Percentiles rank a stretch among this genome's conserved stretches.
Conservation (phyloP, 2,888 invertebrate genomes). For the Idaea straminata region DNA sequence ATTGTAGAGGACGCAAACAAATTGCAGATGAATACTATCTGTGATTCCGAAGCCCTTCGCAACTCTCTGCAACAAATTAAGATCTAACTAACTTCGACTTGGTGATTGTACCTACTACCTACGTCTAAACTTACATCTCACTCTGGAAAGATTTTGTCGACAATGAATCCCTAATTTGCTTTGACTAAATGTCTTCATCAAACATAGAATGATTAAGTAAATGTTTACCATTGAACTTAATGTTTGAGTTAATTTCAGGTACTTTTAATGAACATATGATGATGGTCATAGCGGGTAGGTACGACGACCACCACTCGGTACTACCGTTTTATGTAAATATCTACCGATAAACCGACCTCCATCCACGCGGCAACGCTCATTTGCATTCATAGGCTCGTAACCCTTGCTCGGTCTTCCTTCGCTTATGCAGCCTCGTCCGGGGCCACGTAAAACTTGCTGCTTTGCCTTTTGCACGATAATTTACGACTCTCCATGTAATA, state of each 20-base stretch:
- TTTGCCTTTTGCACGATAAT: conserved; percentile 74
- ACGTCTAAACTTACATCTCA: conserved; percentile 29
- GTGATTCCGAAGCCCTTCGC: conserved; percentile 12
- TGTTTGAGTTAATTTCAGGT: conserved; percentile 45
- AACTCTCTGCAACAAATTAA: conserved; percentile 40
- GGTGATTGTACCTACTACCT: conserved; percentile 25
- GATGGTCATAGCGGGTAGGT: conserved; percentile 56
- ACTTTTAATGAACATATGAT: conserved; percentile 56
- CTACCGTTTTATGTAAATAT: conserved; percentile 74
- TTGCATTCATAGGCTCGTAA: conserved; percentile 80
- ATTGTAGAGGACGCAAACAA: conserved; percentile 26
- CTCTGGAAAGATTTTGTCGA: conserved; percentile 14
- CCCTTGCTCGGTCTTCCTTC: conserved; percentile 69
- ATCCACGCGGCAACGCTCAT: conserved; percentile 67
- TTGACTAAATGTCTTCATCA: conserved; percentile 22
- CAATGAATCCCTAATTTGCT: conserved; percentile 23
- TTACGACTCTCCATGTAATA: conserved; percentile 76
- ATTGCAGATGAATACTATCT: conserved; percentile 34
- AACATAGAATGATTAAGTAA: conserved; percentile 15
- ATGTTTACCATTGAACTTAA: conserved; percentile 29
- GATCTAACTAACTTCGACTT: conserved; percentile 34
- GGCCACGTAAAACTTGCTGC: conserved; percentile 68
- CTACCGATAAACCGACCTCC: conserved; percentile 70
- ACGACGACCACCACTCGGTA: conserved; percentile 55
- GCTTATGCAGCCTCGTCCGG: conserved; percentile 61